Evolutionary conservation across 1,140 invertebrate species (phyloP), one percentile per base, ranked within the genome.

Genomic region (Sinella curviseta): DNA sequence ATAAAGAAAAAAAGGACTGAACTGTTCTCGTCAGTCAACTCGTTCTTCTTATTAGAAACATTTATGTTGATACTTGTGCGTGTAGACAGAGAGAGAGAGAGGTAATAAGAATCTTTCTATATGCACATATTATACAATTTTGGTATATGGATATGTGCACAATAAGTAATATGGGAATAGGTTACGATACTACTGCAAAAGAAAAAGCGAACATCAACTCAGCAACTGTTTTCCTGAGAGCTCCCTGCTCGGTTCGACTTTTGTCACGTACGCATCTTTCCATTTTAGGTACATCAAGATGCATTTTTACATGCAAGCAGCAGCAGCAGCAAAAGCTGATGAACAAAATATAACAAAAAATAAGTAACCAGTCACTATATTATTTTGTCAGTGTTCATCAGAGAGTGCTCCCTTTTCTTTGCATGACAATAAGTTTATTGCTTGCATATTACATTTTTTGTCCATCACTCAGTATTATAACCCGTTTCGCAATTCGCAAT

Each of bases 191-290:
- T 8, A 65, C 57, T n/a, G 24, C 65, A 30, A 70, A 70, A 30
- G 24, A 70, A 70, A 30, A 30, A 48, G 20, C 20, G 65, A 70
- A 70, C 65, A 70, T 33, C 65, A 70, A 26, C 57, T 70, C 65
- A 70, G 12, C 65, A 70, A 70, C 65, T 31, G 65, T 31, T 65
- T 65, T 4, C 28, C 26, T 4, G 31, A 31, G 65, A 30, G 26
- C 65, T 70, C 65, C 65, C 65, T 70, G 65, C 28, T 33, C 31
- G 26, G 65, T 33, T 33, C 1, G 31, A 70, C 65, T 70, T 70
- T 70, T 70, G 65, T 70, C 65, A 70, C 65, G 65, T 70, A 70
- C 65, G 65, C 65, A 70, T 70, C 65, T 70, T 33, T 33, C 31
- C 65, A 3, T 31, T 70, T 33, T 70, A 70, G 65, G 65, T 70